Percentiles rank a stretch among this genome's conserved stretches.
These are phyloP conservation scores for Pseudomyrmex sp. DNA, from an alignment of 1,140 invertebrate genomes.

Conservation along the genomic window DNA sequence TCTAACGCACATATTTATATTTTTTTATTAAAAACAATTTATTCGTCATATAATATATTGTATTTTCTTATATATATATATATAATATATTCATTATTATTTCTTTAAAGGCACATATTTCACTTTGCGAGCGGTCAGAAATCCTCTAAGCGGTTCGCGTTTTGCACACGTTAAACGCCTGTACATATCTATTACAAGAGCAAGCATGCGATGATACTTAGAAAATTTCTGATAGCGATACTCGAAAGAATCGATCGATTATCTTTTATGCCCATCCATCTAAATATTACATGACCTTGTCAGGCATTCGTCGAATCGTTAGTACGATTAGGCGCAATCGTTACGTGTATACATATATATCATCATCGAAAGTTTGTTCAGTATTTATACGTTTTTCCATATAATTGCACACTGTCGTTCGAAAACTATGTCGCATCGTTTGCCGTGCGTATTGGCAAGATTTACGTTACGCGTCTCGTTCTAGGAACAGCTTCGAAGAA, in stretches of 20 bases:
- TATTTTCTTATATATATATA: conserved; percentile 76
- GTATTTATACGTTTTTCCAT: conserved; percentile 16
- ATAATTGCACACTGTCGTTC: conserved; percentile 47
- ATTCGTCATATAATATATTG: conserved; percentile 81
- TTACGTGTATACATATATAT: background rate
- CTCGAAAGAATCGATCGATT: conserved; percentile 46
- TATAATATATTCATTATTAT: conserved; percentile 83
- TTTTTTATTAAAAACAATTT: conserved; percentile 84
- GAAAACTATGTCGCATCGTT: conserved; percentile 44
- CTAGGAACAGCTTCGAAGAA: conserved; percentile 76
- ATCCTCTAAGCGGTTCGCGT: conserved; percentile 37
- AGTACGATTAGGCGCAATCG: background rate
- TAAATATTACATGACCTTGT: conserved; percentile 41
- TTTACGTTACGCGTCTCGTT: conserved; percentile 75
- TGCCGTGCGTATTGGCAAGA: conserved; percentile 78
- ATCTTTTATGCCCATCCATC: conserved; percentile 63
- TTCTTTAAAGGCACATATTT: conserved; percentile 84
- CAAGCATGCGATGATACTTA: conserved; percentile 40
- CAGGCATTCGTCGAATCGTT: too few species aligned
- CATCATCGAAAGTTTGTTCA: conserved; percentile 41
- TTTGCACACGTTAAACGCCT: conserved; percentile 28
- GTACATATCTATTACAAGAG: conserved; percentile 57
- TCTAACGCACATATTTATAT: conserved; percentile 40
- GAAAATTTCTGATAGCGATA: conserved; percentile 49
- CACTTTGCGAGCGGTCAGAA: conserved; percentile 74